phyloP scores from a whole-genome alignment of 2,888 invertebrate species.

The Gortyna flavago region DNA sequence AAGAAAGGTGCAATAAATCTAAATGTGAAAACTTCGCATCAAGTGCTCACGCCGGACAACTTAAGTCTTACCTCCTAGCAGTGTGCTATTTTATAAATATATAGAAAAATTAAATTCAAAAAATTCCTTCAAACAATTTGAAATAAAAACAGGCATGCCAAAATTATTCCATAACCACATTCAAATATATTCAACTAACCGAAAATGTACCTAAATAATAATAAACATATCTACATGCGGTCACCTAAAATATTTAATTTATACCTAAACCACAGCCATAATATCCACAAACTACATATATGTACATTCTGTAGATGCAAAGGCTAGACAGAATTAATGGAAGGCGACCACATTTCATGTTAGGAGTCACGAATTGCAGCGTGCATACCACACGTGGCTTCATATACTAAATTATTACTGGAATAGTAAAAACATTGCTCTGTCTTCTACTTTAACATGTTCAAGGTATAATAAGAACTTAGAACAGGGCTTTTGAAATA shows the following conservation, averaged over 20 bases:
- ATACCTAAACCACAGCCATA: neutral
- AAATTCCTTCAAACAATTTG: neutral
- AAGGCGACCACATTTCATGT: conserved; percentile 56
- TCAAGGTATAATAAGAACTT: neutral
- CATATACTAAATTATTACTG: conserved; percentile 29
- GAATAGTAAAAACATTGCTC: neutral
- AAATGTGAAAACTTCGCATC: neutral
- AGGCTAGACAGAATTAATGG: conserved; percentile 55
- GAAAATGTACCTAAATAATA: conserved; percentile 2
- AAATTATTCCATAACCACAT: neutral
- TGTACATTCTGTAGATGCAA: conserved; percentile 33
- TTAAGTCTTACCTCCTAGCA: neutral
- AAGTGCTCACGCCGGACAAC: neutral
- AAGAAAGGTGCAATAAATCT: neutral
- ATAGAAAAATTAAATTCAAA: fast-evolving
- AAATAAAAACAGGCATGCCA: neutral
- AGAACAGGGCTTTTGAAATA: neutral
- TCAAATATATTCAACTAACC: neutral
- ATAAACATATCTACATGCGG: neutral
- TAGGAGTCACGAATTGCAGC: conserved; percentile 48
- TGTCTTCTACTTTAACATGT: conserved; percentile 3
- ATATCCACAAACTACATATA: conserved; percentile 11
- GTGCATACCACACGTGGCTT: conserved; percentile 28
- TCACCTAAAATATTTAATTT: conserved; percentile 14
- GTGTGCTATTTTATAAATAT: neutral